Base-by-base conservation (phyloP, 2,113 vertebrate species). In the Lates calcarifer region DNA sequence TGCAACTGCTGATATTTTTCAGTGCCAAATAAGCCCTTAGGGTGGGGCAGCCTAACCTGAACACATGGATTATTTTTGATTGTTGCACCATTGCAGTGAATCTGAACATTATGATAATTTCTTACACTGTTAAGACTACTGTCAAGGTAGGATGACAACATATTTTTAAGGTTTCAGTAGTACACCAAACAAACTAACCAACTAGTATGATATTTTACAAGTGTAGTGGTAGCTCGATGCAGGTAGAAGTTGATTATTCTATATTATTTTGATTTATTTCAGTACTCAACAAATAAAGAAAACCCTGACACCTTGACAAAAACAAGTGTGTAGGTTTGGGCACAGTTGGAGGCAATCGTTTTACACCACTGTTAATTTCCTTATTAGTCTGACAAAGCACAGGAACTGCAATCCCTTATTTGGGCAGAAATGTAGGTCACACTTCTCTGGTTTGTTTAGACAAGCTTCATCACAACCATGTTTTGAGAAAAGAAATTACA, bases 401-500 rank as follows among this genome's bases (percentile, higher is more conserved):
- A 78, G 53, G 20, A 45, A 14, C 17, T 26, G 31, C 24, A 6
- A 15, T 60, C 28, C 51, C 64, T 74, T 63, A 57, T 76, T 58
- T 74, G 26, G 47, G 56, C 70, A 68, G 61, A 56, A 79, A 79
- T 77, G 70, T 76, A 45, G 85, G 80, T 83, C 77, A 79, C 77
- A 24, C 61, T 8, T 31, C 13, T 49, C 17, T 14, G 26, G 24
- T 79, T 26, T 55, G 29, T 82, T 84, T 47, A 53, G 11, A 71
- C 53, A 77, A 67, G 2, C 45, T 63, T 65, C 14, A 62, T 71
- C 73, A 37, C 63, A 11, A 62, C 35, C 29, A 60, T 43, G 12
- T 71, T 8, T 29, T 58, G 3, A 49, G 22, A n/a, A 55, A 77
- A 53, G 13, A 61, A 28, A 26, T 53, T 14, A 6, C 39, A 17